These are phyloP conservation scores for Furcifer pardalis DNA, from an alignment of 2,797 vertebrate genomes.

Conservation along the genomic window DNA sequence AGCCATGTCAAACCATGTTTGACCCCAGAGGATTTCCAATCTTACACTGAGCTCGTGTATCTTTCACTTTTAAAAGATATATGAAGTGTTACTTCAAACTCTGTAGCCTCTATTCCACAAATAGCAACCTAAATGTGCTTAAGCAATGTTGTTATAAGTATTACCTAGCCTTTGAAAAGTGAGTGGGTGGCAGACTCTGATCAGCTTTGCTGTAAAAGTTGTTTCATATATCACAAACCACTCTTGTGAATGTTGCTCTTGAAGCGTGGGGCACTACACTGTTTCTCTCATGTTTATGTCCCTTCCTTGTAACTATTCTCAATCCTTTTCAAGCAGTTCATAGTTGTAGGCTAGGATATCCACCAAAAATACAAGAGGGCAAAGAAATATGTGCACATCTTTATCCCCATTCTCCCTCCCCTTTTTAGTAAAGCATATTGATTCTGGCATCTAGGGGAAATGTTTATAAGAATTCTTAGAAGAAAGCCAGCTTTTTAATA, in stretches of 20 bases:
- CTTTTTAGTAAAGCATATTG: background rate
- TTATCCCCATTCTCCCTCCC: no score
- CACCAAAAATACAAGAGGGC: background rate
- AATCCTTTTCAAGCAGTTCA: background rate
- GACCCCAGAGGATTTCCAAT: no score
- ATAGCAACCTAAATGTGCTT: background rate
- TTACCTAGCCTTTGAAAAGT: background rate
- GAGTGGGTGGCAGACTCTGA: background rate
- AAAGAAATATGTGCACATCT: background rate
- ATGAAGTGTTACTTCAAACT: background rate
- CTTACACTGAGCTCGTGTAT: no score
- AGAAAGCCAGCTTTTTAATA: background rate
- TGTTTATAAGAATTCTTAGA: background rate
- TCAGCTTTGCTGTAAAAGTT: background rate
- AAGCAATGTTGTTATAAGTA: background rate
- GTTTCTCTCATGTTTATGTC: background rate
- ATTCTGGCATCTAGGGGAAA: background rate
- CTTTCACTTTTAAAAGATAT: no score
- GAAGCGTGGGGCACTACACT: background rate
- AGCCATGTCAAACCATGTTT: no score
- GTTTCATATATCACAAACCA: background rate
- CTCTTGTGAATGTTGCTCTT: background rate
- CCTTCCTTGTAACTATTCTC: background rate
- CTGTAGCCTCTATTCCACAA: background rate
- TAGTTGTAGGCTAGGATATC: background rate